A percentile compares a stretch with the other conserved stretches of the same genome.
Evolutionary conservation across 2,797 vertebrate genomes (phyloP).

Genomic region (Enteromius paludinosus): DNA sequence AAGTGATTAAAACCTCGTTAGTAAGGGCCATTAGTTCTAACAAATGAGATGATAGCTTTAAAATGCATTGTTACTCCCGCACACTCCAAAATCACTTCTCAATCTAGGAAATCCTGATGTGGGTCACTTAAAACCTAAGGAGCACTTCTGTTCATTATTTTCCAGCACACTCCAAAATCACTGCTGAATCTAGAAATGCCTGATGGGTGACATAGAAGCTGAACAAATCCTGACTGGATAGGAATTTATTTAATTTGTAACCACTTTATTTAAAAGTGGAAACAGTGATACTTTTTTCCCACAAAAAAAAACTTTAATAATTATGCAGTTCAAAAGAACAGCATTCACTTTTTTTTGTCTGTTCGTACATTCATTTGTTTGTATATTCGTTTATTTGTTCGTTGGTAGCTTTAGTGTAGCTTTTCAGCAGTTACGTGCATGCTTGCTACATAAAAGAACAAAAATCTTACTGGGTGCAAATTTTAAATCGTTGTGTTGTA

Average conservation of each 20-base stretch:
- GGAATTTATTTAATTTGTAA: neutral
- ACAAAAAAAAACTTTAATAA: neutral
- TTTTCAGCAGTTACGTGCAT: neutral
- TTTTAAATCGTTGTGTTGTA: neutral
- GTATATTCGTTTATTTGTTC: no score
- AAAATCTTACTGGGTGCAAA: neutral
- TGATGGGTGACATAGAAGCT: neutral
- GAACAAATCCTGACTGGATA: neutral
- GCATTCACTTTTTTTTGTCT: neutral
- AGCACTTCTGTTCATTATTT: slow-evolving; percentile 22
- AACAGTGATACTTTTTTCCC: no score
- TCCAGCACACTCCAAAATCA: slow-evolving; percentile 25
- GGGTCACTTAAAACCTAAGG: slow-evolving; percentile 24
- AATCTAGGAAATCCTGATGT: slow-evolving; percentile 9
- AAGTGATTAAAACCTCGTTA: slow-evolving; percentile 42
- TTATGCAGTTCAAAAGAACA: neutral
- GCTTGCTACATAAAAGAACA: neutral
- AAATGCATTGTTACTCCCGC: slow-evolving; percentile 11
- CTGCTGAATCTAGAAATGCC: slow-evolving; percentile 12
- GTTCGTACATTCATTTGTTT: neutral
- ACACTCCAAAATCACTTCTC: slow-evolving; percentile 17
- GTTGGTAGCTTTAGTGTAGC: neutral
- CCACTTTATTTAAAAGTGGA: no score
- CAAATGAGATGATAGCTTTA: slow-evolving; percentile 22
- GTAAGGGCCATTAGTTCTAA: slow-evolving; percentile 24